These are phyloP conservation scores for Zootermopsis nevadensis DNA, from an alignment of 2,888 invertebrate species.

Conservation along the genomic window DNA sequence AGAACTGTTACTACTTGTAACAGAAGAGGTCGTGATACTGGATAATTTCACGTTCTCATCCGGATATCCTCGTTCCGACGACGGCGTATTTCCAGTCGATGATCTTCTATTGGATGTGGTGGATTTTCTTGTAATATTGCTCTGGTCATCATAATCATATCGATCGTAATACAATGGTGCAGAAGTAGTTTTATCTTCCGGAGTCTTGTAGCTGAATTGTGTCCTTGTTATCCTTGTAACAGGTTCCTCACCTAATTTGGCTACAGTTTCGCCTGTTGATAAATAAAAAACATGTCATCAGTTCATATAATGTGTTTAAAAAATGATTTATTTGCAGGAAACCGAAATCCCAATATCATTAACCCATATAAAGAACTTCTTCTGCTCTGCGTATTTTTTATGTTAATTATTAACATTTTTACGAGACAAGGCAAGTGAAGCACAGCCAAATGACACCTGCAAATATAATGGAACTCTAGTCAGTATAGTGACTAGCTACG, in stretches of 20 bases:
- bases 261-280: slow-evolving; percentile 76
- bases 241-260: slow-evolving; percentile 75
- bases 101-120: slow-evolving; percentile 51
- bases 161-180: slow-evolving; percentile 49
- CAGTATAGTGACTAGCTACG: no score
- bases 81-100: slow-evolving; percentile 48
- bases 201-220: slow-evolving; percentile 69
- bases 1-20: slow-evolving; percentile 46
- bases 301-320: not conserved
- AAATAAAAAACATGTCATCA: not conserved
- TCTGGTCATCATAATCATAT: slow-evolving; percentile 50
- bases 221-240: slow-evolving; percentile 77
- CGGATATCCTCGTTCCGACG: slow-evolving; percentile 41
- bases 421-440: no score
- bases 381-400: no score
- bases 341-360: no score
- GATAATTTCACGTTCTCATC: slow-evolving; percentile 17
- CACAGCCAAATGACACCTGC: no score
- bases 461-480: no score
- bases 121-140: slow-evolving; percentile 35
- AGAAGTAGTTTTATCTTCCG: slow-evolving; percentile 52
- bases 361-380: no score
- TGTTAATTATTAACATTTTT: no score
- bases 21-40: slow-evolving; percentile 46
- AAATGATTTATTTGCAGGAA: no score